phyloP scores from a whole-genome alignment of 2,113 vertebrate species.

The Callipepla squamata region DNA sequence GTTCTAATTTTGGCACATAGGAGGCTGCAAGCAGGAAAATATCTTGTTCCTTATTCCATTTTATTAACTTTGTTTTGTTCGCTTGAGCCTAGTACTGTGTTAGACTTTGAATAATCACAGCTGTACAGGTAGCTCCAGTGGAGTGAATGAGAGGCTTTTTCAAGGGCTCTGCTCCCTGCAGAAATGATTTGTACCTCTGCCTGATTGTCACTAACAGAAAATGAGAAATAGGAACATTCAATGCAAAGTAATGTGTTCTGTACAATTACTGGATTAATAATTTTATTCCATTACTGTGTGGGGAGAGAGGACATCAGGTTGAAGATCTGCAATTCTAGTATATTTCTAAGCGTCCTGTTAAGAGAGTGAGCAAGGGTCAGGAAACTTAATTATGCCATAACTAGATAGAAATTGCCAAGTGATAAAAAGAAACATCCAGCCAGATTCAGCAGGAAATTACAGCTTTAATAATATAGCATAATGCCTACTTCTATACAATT shows the following conservation, averaged over 20 bases:
- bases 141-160: slow-evolving; percentile 79
- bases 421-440: slow-evolving; percentile 98
- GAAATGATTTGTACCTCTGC: slow-evolving; percentile 85
- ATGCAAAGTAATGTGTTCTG: slow-evolving; percentile 92
- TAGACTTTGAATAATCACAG: slow-evolving; percentile 79
- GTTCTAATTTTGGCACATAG: slow-evolving; percentile 65
- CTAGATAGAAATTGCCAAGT: slow-evolving; percentile 97
- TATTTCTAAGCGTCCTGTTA: slow-evolving; percentile 98
- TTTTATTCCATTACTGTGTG: slow-evolving; percentile 94
- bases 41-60: slow-evolving; percentile 75
- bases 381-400: slow-evolving; percentile 99
- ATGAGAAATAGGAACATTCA: slow-evolving; percentile 90
- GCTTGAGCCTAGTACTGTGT: slow-evolving; percentile 68
- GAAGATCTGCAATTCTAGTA: slow-evolving; percentile 92
- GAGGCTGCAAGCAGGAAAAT: slow-evolving; percentile 70
- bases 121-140: slow-evolving; percentile 77
- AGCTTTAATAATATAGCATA: slow-evolving; percentile 97
- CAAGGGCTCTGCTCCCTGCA: slow-evolving; percentile 81
- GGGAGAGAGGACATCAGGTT: slow-evolving; percentile 88
- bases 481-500: slow-evolving; percentile 92
- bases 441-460: slow-evolving; percentile 97
- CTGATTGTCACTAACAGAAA: slow-evolving; percentile 91
- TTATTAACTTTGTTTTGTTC: slow-evolving; percentile 83
- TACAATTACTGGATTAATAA: slow-evolving; percentile 99
- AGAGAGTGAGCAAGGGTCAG: slow-evolving; percentile 96